Conservation (phyloP, 2,888 invertebrate genomes). For the Pammene aurita region DNA sequence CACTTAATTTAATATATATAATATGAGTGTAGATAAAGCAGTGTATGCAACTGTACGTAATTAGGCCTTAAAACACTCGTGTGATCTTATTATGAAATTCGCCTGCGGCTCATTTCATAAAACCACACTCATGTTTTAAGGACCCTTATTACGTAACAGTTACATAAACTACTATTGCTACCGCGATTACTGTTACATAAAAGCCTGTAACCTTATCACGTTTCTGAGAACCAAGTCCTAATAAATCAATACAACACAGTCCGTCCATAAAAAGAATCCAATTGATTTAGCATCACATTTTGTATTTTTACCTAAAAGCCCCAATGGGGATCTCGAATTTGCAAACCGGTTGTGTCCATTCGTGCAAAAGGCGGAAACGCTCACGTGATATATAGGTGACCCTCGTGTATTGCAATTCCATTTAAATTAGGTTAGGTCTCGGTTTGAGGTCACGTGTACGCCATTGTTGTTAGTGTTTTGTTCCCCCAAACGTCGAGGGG, state of each 20-base stretch:
- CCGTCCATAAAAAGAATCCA: conserved; percentile 31
- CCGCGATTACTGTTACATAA: neutral
- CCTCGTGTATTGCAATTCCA: conserved; percentile 40
- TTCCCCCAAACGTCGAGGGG: conserved; percentile 19
- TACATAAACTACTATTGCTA: too few species aligned
- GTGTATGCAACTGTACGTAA: too few species aligned
- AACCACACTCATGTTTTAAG: too few species aligned
- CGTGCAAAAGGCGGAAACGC: conserved; percentile 30
- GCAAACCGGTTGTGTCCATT: conserved; percentile 24
- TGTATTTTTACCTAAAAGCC: conserved; percentile 37
- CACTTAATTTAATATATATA: too few species aligned
- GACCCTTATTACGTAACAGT: too few species aligned
- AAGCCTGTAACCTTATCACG: conserved; percentile 8
- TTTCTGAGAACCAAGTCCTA: neutral
- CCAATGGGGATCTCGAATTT: conserved; percentile 30
- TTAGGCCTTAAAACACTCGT: too few species aligned
- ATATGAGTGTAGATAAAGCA: too few species aligned
- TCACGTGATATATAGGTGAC: conserved; percentile 39
- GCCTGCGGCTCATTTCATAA: too few species aligned
- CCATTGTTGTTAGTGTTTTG: conserved; percentile 32
- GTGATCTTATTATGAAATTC: too few species aligned
- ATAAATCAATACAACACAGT: conserved; percentile 26
- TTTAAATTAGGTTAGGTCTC: conserved; percentile 42
- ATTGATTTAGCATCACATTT: conserved; percentile 21
- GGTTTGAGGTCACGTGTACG: conserved; percentile 33